A percentile compares a stretch with the other conserved stretches of the same genome.
These are phyloP conservation scores for Charadrius vociferus DNA, from an alignment of 2,113 vertebrate genomes.

Conservation along the genomic window DNA sequence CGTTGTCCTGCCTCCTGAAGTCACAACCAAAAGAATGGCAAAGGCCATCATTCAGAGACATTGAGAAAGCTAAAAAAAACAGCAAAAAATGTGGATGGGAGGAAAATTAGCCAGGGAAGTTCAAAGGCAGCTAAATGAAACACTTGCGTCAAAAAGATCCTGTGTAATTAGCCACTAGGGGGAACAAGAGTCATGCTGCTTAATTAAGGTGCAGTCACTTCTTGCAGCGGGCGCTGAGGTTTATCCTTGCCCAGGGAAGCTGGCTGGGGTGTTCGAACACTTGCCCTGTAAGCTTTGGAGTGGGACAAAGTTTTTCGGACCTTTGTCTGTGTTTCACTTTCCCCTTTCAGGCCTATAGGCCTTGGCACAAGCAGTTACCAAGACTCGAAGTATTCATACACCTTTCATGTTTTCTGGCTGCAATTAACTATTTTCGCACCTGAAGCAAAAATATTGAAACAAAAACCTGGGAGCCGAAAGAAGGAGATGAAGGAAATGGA, in stretches of 20 bases:
- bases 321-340: neutral
- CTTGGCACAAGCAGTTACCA: neutral
- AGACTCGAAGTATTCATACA: neutral
- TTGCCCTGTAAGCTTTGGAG: neutral
- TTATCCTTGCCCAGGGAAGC: neutral
- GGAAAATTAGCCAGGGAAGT: neutral
- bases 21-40: neutral
- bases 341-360: neutral
- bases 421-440: neutral
- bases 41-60: neutral
- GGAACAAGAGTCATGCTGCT: conserved; percentile 57
- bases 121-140: neutral
- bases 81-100: neutral
- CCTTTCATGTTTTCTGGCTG: neutral
- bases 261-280: neutral
- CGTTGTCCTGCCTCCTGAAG: neutral
- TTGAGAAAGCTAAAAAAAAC: neutral
- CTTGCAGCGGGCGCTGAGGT: neutral
- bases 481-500: neutral
- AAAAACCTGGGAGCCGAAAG: neutral
- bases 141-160: neutral
- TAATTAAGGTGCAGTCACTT: conserved; percentile 15
- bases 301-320: neutral
- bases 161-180: conserved; percentile 44
- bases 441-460: neutral